phyloP scores from a whole-genome alignment of 2,797 vertebrate species.

The Aplochiton taeniatus region DNA sequence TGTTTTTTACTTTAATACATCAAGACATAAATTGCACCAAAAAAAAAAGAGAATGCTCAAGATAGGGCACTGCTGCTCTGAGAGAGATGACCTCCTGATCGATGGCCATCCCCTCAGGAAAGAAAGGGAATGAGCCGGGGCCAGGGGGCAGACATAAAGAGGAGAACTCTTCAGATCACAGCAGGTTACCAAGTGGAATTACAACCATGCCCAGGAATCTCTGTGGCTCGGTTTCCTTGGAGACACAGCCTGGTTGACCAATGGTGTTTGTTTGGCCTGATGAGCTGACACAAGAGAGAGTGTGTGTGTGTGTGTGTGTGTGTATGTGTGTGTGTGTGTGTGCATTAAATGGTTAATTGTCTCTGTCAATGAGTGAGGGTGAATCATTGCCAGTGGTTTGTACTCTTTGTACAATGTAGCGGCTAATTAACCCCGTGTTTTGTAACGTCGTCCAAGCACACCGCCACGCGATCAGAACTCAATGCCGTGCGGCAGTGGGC shows the following conservation, averaged over 20 bases:
- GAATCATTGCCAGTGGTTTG: no score
- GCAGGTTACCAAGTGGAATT: slow-evolving; percentile 45
- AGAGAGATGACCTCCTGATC: slow-evolving; percentile 34
- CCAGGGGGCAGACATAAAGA: slow-evolving; percentile 5
- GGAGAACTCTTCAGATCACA: slow-evolving; percentile 40
- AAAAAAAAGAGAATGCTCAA: slow-evolving; percentile 14
- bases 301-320: no score
- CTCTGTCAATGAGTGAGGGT: no score
- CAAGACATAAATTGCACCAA: no score
- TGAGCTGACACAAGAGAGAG: neutral
- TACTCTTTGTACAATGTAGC: no score
- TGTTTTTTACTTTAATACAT: slow-evolving; percentile 28
- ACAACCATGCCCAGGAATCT: slow-evolving; percentile 18
- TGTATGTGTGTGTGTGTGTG: no score
- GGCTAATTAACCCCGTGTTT: no score
- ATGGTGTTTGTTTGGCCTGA: slow-evolving; percentile 13
- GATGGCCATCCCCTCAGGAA: slow-evolving; percentile 46
- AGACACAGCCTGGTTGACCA: neutral
- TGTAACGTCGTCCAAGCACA: no score
- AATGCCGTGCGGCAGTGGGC: no score
- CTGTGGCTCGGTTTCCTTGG: neutral
- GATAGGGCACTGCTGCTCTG: neutral
- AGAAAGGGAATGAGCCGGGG: slow-evolving; percentile 19
- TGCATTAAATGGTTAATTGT: no score
- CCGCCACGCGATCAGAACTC: no score